Conservation (phyloP, 2,113 vertebrate genomes). For the Tychaedon coryphoeus region DNA sequence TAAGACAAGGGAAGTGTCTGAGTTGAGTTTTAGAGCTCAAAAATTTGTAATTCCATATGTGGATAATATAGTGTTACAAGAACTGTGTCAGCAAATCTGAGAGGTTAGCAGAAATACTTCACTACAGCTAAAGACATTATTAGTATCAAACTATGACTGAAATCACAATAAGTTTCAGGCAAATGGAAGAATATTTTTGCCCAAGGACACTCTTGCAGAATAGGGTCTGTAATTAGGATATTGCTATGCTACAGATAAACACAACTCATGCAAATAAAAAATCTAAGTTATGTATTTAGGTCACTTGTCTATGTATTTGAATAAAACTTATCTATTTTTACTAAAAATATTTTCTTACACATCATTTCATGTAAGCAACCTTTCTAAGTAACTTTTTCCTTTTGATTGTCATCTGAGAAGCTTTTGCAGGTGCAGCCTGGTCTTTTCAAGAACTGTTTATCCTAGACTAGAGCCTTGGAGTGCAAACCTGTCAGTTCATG, state of each 20-base stretch:
- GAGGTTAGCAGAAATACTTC: not conserved
- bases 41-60: not conserved
- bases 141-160: not conserved
- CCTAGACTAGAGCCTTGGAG: not conserved
- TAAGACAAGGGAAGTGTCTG: not conserved
- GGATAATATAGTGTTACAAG: not conserved
- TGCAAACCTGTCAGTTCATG: not conserved
- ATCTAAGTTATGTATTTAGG: not conserved
- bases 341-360: not conserved
- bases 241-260: not conserved
- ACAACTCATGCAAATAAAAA: not conserved
- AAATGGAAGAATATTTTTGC: not conserved
- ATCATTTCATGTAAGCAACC: not conserved
- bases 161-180: not conserved
- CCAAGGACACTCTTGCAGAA: not conserved
- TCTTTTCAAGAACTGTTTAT: not conserved
- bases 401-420: not conserved
- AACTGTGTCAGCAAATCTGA: not conserved
- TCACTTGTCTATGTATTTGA: not conserved
- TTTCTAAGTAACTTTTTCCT: not conserved
- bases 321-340: not conserved
- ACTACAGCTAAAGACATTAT: not conserved
- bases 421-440: not conserved
- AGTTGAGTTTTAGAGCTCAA: not conserved
- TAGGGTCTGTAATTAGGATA: conserved; percentile 15